phyloP scores from a whole-genome alignment of 2,888 invertebrate genomes.

The Leptogaster cylindrica region DNA sequence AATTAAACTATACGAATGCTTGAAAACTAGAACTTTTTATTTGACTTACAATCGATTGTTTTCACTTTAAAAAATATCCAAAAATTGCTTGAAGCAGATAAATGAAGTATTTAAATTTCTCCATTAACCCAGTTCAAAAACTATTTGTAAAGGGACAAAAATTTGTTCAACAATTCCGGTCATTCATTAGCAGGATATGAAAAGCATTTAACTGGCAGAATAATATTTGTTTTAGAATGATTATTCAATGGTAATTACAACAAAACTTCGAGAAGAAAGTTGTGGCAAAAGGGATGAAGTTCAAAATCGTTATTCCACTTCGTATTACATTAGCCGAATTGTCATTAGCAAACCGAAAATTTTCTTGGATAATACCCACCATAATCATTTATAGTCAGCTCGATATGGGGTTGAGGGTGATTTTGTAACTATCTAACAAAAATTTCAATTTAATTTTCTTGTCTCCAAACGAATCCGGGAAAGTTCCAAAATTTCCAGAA shows the following conservation, averaged over 20 bases:
- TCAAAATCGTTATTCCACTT: slow-evolving; percentile 18
- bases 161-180: background rate
- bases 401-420: too few relatives aligned
- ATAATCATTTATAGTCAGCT: too few relatives aligned
- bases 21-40: too few relatives aligned
- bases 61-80: too few relatives aligned
- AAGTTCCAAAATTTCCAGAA: too few relatives aligned
- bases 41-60: too few relatives aligned
- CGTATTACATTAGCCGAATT: slow-evolving; percentile 19
- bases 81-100: too few relatives aligned
- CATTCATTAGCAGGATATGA: background rate
- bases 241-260: slow-evolving; percentile 14
- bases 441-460: too few relatives aligned
- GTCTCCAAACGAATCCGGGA: too few relatives aligned
- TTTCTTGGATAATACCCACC: background rate
- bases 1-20: too few relatives aligned
- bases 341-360: slow-evolving; percentile 18
- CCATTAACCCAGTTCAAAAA: slow-evolving; percentile 10
- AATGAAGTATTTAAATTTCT: slow-evolving; percentile 19
- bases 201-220: slow-evolving; percentile 11
- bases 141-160: background rate
- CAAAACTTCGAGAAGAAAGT: slow-evolving; percentile 19
- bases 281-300: background rate
- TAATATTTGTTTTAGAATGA: slow-evolving; percentile 14
- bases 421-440: too few relatives aligned